Percentiles rank a stretch among this genome's conserved stretches.
phyloP scores from a whole-genome alignment of 2,797 vertebrate genomes.

The Alosa sapidissima region DNA sequence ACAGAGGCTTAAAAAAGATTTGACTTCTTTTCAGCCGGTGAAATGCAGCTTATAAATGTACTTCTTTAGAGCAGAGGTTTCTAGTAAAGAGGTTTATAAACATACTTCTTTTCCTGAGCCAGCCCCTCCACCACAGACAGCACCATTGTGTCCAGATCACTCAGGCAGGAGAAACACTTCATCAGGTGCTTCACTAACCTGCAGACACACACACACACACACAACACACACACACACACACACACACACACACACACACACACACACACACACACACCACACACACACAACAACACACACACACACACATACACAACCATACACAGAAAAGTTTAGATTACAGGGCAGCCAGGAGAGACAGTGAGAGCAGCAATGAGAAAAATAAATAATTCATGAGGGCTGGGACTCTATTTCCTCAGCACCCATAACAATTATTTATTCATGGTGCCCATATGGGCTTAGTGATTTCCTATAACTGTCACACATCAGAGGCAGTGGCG shows the following conservation, averaged over 20 bases:
- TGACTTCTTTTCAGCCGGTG: no score
- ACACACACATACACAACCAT: neutral
- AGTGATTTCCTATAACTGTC: no score
- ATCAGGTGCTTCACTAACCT: conserved; percentile 82
- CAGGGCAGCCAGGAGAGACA: no score
- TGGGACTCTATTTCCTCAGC: neutral
- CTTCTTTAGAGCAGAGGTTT: neutral
- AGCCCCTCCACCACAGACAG: conserved; percentile 76
- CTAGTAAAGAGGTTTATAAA: conserved; percentile 19
- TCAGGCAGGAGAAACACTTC: conserved; percentile 63
- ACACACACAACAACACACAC: neutral
- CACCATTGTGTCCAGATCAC: conserved; percentile 63
- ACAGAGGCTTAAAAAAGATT: no score
- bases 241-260: neutral
- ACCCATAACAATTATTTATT: neutral
- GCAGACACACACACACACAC: conserved; percentile 43
- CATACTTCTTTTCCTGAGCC: conserved; percentile 78
- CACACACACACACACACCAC: neutral
- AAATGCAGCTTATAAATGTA: no score
- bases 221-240: neutral
- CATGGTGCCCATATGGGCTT: no score
- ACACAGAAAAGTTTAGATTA: neutral
- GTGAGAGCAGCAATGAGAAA: no score
- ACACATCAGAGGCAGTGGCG: no score
- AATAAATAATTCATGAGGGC: neutral